phyloP scores from a whole-genome alignment of 2,888 invertebrate species.

The Xanthia icteritia region DNA sequence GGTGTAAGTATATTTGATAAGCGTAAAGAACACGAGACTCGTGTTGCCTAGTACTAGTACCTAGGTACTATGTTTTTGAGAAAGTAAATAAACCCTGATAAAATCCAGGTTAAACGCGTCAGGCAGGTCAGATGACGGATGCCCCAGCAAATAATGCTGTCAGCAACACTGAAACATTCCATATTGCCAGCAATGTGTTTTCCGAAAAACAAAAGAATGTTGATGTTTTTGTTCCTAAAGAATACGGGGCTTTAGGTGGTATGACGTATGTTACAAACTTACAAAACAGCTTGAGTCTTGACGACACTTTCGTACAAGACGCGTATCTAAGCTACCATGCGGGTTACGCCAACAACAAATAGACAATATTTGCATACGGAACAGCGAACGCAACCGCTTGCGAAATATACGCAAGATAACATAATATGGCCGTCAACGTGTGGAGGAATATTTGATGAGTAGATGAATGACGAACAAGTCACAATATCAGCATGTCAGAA shows the following conservation, averaged over 20 bases:
- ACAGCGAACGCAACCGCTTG: slow-evolving; percentile 52
- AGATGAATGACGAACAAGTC: neutral
- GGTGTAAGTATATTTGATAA: neutral
- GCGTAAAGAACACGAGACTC: neutral
- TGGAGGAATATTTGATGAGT: neutral
- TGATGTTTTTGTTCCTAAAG: neutral
- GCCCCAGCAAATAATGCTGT: neutral
- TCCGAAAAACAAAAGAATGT: neutral
- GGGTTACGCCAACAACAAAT: slow-evolving; percentile 37
- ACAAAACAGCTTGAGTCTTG: neutral
- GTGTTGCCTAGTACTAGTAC: neutral
- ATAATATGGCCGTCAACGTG: slow-evolving; percentile 11
- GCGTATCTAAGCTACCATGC: slow-evolving; percentile 30
- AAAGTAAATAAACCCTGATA: neutral
- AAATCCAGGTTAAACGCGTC: neutral
- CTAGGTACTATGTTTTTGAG: neutral
- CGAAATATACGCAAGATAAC: slow-evolving; percentile 39
- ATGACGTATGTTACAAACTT: neutral
- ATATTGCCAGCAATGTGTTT: neutral
- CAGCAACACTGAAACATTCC: neutral
- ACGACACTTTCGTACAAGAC: slow-evolving; percentile 22
- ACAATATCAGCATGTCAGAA: neutral
- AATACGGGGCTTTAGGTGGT: neutral
- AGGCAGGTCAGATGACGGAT: neutral
- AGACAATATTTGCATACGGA: slow-evolving; percentile 57